These are phyloP conservation scores for Laspeyria flexula DNA, from an alignment of 2,888 invertebrate genomes.

Conservation along the genomic window DNA sequence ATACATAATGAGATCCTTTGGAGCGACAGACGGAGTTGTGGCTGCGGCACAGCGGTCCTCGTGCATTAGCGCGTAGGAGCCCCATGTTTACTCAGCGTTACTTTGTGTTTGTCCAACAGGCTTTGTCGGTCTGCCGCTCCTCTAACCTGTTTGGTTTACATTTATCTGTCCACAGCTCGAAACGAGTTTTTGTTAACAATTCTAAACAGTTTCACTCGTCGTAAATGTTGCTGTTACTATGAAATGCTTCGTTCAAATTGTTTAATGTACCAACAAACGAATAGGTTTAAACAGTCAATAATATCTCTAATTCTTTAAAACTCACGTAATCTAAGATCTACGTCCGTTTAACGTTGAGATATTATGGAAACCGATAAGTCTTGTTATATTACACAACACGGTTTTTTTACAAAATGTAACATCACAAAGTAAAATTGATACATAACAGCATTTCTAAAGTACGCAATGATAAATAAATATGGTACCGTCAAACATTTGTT, in stretches of 20 bases:
- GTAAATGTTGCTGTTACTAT: constrained; percentile 28
- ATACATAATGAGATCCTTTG: constrained; percentile 37
- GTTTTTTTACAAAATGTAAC: too few relatives aligned
- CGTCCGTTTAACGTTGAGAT: constrained; percentile 30
- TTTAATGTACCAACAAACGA: constrained; percentile 33
- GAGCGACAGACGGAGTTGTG: constrained; percentile 36
- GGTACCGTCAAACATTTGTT: constrained; percentile 39
- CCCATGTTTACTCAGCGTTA: constrained; percentile 69
- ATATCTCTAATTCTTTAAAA: constrained; percentile 51
- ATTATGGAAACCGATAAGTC: neutral
- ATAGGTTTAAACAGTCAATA: constrained; percentile 39
- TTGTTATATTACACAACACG: too few relatives aligned
- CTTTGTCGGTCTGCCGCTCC: constrained; percentile 64
- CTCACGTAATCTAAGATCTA: constrained; percentile 27
- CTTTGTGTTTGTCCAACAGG: constrained; percentile 69
- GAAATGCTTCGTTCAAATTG: constrained; percentile 30
- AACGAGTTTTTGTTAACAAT: constrained; percentile 48
- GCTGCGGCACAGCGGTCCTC: constrained; percentile 53
- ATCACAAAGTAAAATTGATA: neutral
- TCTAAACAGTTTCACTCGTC: constrained; percentile 28
- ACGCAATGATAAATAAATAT: neutral
- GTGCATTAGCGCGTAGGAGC: constrained; percentile 71
- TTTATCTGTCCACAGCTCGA: constrained; percentile 45
- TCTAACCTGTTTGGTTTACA: constrained; percentile 64
- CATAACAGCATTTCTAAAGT: neutral